These are phyloP conservation scores for Gallinago solitaria DNA, from an alignment of 2,797 vertebrate genomes.

Conservation along the genomic window DNA sequence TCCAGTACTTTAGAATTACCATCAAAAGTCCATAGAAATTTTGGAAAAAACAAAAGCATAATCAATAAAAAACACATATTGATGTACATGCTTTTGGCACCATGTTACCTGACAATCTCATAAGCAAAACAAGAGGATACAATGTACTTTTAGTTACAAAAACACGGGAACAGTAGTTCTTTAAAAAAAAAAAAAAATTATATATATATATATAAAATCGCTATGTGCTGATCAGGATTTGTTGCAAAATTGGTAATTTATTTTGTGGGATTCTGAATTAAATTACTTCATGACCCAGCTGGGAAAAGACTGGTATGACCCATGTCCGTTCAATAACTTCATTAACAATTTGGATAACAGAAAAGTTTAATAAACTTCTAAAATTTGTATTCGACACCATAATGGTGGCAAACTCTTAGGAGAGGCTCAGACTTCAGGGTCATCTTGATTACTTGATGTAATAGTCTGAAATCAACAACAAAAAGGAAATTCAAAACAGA, in stretches of 20 bases:
- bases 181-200: neutral
- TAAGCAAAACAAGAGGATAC: neutral
- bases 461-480: neutral
- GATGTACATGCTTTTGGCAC: neutral
- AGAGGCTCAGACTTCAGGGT: neutral
- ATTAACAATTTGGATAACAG: neutral
- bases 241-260: neutral
- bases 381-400: neutral
- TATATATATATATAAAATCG: neutral
- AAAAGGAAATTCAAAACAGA: neutral
- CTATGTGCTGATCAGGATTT: neutral
- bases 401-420: neutral
- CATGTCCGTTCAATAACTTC: neutral
- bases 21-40: neutral
- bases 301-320: rapidly evolving
- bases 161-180: rapidly evolving
- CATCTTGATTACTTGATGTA: neutral
- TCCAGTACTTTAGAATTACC: neutral
- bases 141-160: neutral
- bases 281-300: neutral
- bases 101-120: neutral
- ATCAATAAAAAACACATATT: rapidly evolving
- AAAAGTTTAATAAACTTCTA: neutral
- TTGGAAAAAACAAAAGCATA: neutral
- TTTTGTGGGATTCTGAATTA: neutral